These are phyloP conservation scores for Theristicus caerulescens DNA, from an alignment of 2,113 vertebrate genomes.

Conservation along the genomic window DNA sequence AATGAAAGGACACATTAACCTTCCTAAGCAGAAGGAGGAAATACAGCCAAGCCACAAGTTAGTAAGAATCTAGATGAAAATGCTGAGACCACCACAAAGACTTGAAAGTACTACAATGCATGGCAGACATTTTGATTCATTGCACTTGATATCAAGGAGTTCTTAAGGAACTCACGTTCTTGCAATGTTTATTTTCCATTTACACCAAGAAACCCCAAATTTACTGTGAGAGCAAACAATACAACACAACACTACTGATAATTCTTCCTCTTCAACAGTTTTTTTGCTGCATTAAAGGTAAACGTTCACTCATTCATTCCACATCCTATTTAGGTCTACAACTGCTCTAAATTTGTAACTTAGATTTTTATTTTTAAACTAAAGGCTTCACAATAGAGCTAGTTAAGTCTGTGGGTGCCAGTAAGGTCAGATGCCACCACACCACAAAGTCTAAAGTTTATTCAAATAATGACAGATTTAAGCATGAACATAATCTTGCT, in stretches of 20 bases:
- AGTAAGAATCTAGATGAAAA: not conserved
- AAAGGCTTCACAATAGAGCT: not conserved
- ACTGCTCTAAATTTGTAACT: not conserved
- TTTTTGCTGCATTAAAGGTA: not conserved
- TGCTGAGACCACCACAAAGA: not conserved
- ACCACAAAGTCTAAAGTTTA: not conserved
- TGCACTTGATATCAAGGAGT: not conserved
- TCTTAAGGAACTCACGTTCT: not conserved
- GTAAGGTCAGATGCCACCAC: not conserved
- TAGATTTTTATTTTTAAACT: not conserved
- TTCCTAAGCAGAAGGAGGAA: not conserved
- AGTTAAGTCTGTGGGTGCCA: not conserved
- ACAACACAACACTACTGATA: not conserved
- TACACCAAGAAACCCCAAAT: not conserved
- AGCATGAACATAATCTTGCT: not conserved
- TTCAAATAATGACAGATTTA: not conserved
- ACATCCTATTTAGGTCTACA: not conserved
- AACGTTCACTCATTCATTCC: not conserved
- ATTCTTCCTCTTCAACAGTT: not conserved
- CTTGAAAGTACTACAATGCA: not conserved
- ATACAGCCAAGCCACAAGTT: not conserved
- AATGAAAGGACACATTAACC: not conserved
- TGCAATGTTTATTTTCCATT: not conserved
- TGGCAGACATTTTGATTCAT: not conserved
- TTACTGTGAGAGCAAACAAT: not conserved